Conservation (phyloP, 1,140 invertebrate genomes). For the Leptinotarsa undecemlineata region DNA sequence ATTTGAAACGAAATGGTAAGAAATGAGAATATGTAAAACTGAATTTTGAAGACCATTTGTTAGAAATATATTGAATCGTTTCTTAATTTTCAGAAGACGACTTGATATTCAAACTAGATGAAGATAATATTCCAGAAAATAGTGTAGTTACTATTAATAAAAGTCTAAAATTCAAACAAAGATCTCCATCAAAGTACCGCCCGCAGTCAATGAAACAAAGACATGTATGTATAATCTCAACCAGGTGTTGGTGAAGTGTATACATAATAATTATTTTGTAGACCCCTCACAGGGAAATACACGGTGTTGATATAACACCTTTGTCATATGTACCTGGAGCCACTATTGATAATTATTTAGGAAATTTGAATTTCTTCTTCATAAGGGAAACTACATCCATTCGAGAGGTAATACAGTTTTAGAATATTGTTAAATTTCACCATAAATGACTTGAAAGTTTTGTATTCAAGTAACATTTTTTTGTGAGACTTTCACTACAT, state of each 20-base stretch:
- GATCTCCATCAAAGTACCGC: conserved; percentile 47
- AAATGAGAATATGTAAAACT: too few relatives aligned
- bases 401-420: conserved; percentile 67
- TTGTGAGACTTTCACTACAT: too few relatives aligned
- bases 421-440: too few relatives aligned
- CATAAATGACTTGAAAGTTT: too few relatives aligned
- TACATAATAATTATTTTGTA: conserved; percentile 48
- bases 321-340: conserved; percentile 80
- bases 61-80: not conserved
- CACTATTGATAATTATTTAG: conserved; percentile 82
- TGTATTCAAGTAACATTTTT: too few relatives aligned
- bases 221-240: conserved; percentile 46
- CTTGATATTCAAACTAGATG: conserved; percentile 75
- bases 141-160: conserved; percentile 30
- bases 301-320: conserved; percentile 84
- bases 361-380: conserved; percentile 94
- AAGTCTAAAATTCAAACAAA: conserved; percentile 42
- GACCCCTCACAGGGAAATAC: conserved; percentile 67
- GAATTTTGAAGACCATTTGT: too few relatives aligned
- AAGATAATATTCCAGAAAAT: conserved; percentile 61
- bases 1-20: conserved; percentile 17
- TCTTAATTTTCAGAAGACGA: conserved; percentile 55
- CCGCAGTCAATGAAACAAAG: conserved; percentile 43
- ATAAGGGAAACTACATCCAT: conserved; percentile 93
- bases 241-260: not conserved